Conservation (phyloP, 2,113 vertebrate genomes). For the Paracanthobrama guichenoti region DNA sequence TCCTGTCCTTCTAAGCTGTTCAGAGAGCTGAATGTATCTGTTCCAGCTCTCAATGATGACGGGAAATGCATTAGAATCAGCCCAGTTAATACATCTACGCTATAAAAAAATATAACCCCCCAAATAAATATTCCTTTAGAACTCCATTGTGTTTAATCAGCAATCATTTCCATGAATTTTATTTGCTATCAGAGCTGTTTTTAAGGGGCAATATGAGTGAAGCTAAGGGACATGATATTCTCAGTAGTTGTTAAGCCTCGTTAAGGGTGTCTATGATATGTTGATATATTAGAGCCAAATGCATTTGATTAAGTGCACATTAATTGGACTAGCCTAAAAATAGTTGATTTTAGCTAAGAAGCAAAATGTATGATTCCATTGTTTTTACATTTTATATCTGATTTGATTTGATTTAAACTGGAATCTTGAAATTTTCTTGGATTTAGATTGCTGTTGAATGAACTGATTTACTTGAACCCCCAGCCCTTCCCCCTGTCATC, state of each 20-base stretch:
- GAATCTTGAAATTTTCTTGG: background rate
- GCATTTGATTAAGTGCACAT: background rate
- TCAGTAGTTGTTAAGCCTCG: background rate
- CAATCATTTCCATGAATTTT: background rate
- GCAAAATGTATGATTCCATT: background rate
- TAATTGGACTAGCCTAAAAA: background rate
- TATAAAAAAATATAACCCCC: background rate
- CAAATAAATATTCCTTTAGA: background rate
- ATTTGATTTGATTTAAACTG: background rate
- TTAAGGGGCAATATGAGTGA: background rate
- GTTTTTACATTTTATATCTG: background rate
- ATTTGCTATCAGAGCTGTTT: background rate
- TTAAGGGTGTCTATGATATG: background rate
- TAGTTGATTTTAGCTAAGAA: background rate
- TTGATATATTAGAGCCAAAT: background rate
- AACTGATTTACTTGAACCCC: background rate
- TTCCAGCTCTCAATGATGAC: constrained; percentile 66
- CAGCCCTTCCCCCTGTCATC: background rate
- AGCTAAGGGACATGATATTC: background rate
- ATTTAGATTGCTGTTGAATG: background rate
- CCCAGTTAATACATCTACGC: background rate
- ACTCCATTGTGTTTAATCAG: background rate
- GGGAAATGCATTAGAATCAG: constrained; percentile 54
- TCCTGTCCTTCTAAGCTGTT: background rate
- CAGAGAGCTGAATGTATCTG: constrained; percentile 53